phyloP scores from a whole-genome alignment of 2,888 invertebrate genomes.

The Trimorus sp. region DNA sequence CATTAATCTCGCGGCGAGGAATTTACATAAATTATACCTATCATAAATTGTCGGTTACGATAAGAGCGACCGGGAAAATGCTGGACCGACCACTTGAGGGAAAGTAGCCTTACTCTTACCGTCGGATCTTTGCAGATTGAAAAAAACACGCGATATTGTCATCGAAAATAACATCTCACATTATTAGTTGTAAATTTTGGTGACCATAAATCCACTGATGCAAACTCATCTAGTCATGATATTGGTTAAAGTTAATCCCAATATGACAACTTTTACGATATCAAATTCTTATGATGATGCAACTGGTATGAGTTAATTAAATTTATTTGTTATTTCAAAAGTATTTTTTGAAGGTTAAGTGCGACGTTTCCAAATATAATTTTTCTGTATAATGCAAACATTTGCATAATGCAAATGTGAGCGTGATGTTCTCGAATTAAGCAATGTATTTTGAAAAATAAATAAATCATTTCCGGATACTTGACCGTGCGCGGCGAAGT shows the following conservation, averaged over 20 bases:
- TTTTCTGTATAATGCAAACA: neutral
- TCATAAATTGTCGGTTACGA: conserved; percentile 52
- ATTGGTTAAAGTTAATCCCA: too few species aligned
- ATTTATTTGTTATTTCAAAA: too few species aligned
- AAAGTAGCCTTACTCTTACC: conserved; percentile 47
- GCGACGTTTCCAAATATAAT: neutral
- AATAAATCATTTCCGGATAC: conserved; percentile 38
- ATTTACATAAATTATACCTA: conserved; percentile 60
- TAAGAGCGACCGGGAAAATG: conserved; percentile 41
- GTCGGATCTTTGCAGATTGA: conserved; percentile 31
- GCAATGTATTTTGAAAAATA: too few species aligned
- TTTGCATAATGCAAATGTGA: too few species aligned
- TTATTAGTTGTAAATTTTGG: too few species aligned
- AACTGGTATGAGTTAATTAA: too few species aligned
- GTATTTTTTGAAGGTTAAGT: too few species aligned
- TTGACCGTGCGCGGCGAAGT: conserved; percentile 16
- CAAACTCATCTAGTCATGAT: too few species aligned
- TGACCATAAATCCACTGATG: too few species aligned
- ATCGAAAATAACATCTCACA: conserved; percentile 8
- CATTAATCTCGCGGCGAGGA: conserved; percentile 48
- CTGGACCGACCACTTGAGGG: conserved; percentile 25
- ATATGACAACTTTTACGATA: too few species aligned
- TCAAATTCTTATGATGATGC: too few species aligned
- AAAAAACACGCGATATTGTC: conserved; percentile 32
- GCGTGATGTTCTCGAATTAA: too few species aligned